phyloP scores from a whole-genome alignment of 2,888 invertebrate genomes.

The Drosophila subsilvestris region DNA sequence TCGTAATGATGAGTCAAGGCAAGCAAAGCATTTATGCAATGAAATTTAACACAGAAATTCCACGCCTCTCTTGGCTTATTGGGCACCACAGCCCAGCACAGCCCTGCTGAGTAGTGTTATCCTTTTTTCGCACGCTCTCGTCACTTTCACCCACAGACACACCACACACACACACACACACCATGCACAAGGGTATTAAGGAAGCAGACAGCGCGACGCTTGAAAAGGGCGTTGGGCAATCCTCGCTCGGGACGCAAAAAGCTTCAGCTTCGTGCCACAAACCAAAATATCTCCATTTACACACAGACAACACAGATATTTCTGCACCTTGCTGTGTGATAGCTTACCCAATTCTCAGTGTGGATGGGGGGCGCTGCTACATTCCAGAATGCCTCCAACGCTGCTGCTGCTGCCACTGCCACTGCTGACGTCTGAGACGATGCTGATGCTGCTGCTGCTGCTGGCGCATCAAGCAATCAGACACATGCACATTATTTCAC shows the following conservation, averaged over 20 bases:
- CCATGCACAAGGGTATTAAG: constrained; percentile 32
- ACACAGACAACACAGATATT: constrained; percentile 30
- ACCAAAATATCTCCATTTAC: background rate
- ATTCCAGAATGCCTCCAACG: constrained; percentile 58
- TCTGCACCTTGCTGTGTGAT: constrained; percentile 4
- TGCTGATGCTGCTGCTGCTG: constrained; percentile 47
- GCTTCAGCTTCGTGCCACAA: background rate
- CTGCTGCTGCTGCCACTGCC: constrained; percentile 32
- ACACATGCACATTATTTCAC: constrained; percentile 65
- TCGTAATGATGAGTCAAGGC: constrained; percentile 19
- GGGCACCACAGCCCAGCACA: background rate
- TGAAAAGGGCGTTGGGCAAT: constrained; percentile 69
- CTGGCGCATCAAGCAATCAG: constrained; percentile 59
- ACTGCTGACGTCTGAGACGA: constrained; percentile 40
- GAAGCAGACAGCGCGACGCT: constrained; percentile 71
- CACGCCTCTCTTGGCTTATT: background rate
- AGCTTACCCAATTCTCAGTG: constrained; percentile 25
- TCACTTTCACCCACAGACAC: constrained; percentile 65
- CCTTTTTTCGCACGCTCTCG: constrained; percentile 61
- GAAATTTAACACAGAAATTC: background rate
- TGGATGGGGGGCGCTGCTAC: constrained; percentile 11
- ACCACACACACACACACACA: constrained; percentile 21
- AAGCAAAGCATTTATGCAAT: constrained; percentile 34
- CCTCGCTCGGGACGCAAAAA: constrained; percentile 29
- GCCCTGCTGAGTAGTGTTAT: constrained; percentile 46